These are phyloP conservation scores for Andrena bicolor DNA, from an alignment of 2,888 invertebrate genomes.

Conservation along the genomic window DNA sequence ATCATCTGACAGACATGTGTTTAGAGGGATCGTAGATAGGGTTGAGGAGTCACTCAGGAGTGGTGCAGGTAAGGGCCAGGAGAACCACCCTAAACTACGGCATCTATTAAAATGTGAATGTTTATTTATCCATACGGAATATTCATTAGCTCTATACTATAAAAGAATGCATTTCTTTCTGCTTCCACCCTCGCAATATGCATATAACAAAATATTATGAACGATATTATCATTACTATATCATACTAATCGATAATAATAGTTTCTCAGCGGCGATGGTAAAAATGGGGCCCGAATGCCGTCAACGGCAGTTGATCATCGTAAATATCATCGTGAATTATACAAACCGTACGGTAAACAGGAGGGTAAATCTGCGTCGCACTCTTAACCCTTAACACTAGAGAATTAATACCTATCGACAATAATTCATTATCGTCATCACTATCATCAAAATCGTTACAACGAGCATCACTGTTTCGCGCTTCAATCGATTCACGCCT, in stretches of 20 bases:
- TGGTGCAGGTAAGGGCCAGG: constrained; percentile 12
- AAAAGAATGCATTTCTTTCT: constrained; percentile 73
- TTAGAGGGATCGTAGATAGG: neutral
- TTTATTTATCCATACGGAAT: constrained; percentile 73
- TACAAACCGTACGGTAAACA: constrained; percentile 20
- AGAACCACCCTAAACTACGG: constrained; percentile 8
- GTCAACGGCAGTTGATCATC: constrained; percentile 52
- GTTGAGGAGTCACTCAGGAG: neutral
- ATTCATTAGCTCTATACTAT: constrained; percentile 72
- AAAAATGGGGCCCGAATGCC: constrained; percentile 45
- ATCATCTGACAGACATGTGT: neutral
- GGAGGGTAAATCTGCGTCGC: neutral
- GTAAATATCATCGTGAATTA: constrained; percentile 9
- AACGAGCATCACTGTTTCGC: constrained; percentile 25
- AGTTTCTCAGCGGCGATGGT: constrained; percentile 38
- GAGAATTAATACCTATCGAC: constrained; percentile 35
- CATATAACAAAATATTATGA: constrained; percentile 67
- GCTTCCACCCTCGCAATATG: constrained; percentile 51
- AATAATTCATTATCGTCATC: constrained; percentile 3
- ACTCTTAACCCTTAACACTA: constrained; percentile 50
- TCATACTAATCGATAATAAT: constrained; percentile 39
- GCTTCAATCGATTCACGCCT: constrained; percentile 5
- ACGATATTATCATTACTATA: constrained; percentile 38
- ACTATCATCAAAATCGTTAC: constrained; percentile 15
- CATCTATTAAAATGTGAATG: constrained; percentile 80